Evolutionary conservation across 1,140 invertebrate genomes (phyloP).

Genomic region (Cydia fagiglandana): DNA sequence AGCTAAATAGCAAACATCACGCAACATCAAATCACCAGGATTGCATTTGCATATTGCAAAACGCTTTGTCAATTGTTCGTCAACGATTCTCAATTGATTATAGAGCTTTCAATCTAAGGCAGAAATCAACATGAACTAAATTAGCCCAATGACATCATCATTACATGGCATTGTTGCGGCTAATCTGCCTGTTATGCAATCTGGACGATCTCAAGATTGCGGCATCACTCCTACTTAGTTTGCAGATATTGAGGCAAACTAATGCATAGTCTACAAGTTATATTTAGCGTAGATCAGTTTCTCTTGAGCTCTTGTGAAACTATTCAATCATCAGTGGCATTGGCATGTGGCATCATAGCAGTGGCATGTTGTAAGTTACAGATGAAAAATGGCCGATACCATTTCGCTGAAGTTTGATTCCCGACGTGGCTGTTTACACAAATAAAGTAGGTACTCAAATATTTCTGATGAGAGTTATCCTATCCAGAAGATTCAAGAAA

Average conservation of each 20-base stretch:
- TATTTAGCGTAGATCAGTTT: neutral
- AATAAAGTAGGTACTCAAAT: no score
- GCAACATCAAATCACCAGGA: conserved; percentile 1
- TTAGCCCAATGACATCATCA: conserved; percentile 21
- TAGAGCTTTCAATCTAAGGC: conserved; percentile 9
- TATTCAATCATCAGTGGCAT: neutral
- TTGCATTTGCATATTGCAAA: conserved; percentile 11
- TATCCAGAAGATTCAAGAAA: no score
- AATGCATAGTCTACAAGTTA: neutral
- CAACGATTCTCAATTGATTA: conserved; percentile 5
- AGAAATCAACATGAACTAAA: conserved; percentile 21
- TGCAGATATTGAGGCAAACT: conserved; percentile 15
- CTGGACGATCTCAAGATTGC: conserved; percentile 27
- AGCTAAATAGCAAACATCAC: neutral
- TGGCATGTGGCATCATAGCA: no score
- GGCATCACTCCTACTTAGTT: conserved; percentile 24
- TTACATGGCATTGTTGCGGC: conserved; percentile 16
- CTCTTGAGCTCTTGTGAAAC: conserved; percentile 12
- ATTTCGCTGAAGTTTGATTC: neutral
- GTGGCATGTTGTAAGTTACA: no score
- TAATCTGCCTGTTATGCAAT: conserved; percentile 20
- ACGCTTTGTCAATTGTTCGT: conserved; percentile 18
- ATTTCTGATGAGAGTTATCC: no score
- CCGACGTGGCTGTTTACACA: no score
- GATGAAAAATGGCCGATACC: neutral